Percentiles rank a stretch among this genome's conserved stretches.
Evolutionary conservation across 2,888 invertebrate species (phyloP).

Genomic region (Nesidiocoris tenuis): DNA sequence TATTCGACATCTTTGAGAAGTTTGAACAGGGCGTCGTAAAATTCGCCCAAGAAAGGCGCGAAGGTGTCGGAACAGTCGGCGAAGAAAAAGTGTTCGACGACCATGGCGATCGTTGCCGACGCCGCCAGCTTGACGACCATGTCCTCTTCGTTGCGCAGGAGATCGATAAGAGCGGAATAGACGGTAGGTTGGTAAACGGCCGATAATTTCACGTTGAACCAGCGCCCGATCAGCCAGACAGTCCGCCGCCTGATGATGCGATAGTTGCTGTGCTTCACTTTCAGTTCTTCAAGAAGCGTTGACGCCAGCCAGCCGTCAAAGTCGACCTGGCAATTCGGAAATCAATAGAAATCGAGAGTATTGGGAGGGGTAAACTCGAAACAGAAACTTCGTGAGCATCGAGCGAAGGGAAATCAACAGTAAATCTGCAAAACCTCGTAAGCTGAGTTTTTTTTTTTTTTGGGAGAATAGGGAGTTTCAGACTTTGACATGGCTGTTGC

Average conservation of each 20-base stretch:
- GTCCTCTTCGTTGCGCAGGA: constrained; percentile 75
- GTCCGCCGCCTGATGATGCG: constrained; percentile 79
- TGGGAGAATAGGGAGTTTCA: too few relatives aligned
- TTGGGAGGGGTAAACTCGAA: too few relatives aligned
- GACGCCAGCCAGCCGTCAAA: constrained; percentile 90
- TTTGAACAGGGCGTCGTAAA: constrained; percentile 74
- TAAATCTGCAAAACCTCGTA: too few relatives aligned
- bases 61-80: constrained; percentile 76
- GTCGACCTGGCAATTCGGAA: constrained; percentile 67
- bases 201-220: constrained; percentile 75
- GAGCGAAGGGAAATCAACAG: too few relatives aligned
- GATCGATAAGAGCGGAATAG: constrained; percentile 73
- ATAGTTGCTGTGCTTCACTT: constrained; percentile 77
- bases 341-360: too few relatives aligned
- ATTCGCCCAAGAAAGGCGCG: constrained; percentile 73
- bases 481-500: too few relatives aligned
- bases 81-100: constrained; percentile 92
- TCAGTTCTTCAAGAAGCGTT: constrained; percentile 77
- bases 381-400: too few relatives aligned
- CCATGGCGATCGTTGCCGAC: constrained; percentile 76
- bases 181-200: constrained; percentile 74
- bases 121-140: constrained; percentile 86
- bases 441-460: too few relatives aligned
- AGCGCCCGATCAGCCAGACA: constrained; percentile 77
- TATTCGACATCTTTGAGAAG: constrained; percentile 84